Base-by-base conservation (phyloP, 2,888 invertebrate species). In the Lasius fuliginosus region DNA sequence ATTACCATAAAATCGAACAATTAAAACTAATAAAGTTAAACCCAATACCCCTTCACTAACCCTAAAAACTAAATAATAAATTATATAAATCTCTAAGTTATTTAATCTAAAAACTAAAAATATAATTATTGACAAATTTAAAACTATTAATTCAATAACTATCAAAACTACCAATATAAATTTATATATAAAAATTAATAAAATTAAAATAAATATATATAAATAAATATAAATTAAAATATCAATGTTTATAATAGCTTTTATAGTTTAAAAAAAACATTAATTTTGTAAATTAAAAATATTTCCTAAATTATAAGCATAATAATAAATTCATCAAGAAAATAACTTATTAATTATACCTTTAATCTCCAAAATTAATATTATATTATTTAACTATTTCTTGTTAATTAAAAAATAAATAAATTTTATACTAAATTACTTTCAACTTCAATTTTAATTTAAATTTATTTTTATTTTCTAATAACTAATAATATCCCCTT, bases 281-380 rank as follows among this genome's bases (percentile, higher is more conserved):
- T 96, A 96, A 96, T 96, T 96, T 97, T 96, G 96, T 97, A 97
- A 96, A 96, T 92, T 96, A 96, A 96, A 96, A 95, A 95, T 96
- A 96, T 23, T 23, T 23, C 23, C 96, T 95, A 96, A 96, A 96
- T 96, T 82, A 96, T 96, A 96, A 96, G 95, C 95, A 96, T 23
- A 96, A 96, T 96, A 95, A 95, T 79, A 76, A 83, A 94, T 91
- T 92, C 23, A 30, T 36, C 82, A 11, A 65, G 36, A 65, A 40
- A 58, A 23, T 58, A 12, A 27, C 94, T 95, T 95, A 95, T 96
- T 95, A 36, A 30, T 6, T 36, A 36, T 36, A 36, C 96, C 96
- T 93, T 96, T 96, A 97, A 96, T 96, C 95, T 96, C 96, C 96
- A 96, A 97, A 96, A 96, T 96, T 96, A 96, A 96, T 95, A 96